phyloP scores from a whole-genome alignment of 2,113 vertebrate genomes.

The Regulus satrapa region DNA sequence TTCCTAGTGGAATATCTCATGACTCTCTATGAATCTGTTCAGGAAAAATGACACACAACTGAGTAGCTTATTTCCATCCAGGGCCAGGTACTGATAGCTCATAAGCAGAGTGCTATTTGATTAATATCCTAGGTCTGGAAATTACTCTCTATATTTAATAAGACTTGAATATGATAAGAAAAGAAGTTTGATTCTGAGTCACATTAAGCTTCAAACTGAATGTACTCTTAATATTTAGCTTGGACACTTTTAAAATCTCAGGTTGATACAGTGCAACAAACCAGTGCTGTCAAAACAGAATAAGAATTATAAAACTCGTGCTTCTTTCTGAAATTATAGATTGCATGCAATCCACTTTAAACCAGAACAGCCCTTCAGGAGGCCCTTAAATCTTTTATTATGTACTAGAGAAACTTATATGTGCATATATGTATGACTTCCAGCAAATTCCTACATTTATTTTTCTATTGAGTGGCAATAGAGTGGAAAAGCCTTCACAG shows the following conservation, averaged over 20 bases:
- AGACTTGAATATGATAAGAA: background rate
- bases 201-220: background rate
- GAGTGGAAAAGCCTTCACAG: background rate
- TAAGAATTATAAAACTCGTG: background rate
- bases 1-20: background rate
- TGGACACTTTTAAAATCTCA: background rate
- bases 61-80: background rate
- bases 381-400: background rate
- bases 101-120: background rate
- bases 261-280: background rate
- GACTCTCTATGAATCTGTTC: fast-evolving
- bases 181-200: background rate
- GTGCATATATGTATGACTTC: background rate
- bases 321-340: background rate
- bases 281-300: background rate
- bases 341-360: background rate
- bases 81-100: background rate
- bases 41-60: background rate
- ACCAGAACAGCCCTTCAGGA: background rate
- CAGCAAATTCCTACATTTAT: background rate
- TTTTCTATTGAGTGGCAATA: background rate
- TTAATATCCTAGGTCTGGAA: background rate
- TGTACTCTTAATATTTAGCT: background rate
- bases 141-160: background rate
- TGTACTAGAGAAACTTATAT: background rate